Evolutionary conservation across 2,797 vertebrate species (phyloP).

Genomic region (Pseudotriccus pelzelni): DNA sequence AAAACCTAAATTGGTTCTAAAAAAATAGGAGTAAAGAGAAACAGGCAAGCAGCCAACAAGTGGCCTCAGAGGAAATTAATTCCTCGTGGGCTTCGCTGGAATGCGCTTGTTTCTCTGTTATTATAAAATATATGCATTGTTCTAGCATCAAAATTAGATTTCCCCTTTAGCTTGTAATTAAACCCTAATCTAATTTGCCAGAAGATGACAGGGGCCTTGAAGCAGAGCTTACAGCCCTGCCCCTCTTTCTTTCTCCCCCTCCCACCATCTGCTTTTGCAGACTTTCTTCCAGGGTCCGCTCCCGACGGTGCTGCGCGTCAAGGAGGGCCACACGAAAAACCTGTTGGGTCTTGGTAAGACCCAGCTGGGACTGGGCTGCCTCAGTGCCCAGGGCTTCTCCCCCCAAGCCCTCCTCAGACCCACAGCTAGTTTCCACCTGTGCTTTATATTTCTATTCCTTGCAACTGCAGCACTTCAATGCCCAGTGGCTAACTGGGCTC

Average conservation of each 20-base stretch:
- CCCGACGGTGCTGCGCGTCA: background rate
- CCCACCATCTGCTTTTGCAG: background rate
- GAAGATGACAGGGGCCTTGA: background rate
- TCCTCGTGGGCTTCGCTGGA: background rate
- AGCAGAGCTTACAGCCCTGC: background rate
- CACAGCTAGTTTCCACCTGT: background rate
- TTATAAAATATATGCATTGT: background rate
- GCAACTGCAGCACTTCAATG: background rate
- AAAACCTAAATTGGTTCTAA: background rate
- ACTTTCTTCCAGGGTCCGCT: background rate
- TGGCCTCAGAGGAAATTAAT: constrained; percentile 22
- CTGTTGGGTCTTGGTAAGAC: background rate
- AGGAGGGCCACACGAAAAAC: background rate
- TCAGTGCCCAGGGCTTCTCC: background rate
- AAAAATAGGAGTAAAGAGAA: background rate
- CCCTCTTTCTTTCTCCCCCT: background rate
- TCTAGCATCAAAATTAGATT: constrained; percentile 13
- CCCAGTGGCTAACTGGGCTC: background rate
- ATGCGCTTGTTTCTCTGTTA: background rate
- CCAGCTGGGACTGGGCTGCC: background rate
- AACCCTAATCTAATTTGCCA: constrained; percentile 4
- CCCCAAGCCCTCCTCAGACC: background rate
- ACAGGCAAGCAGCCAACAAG: background rate
- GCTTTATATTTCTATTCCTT: background rate
- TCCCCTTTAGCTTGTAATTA: constrained; percentile 25